phyloP scores from a whole-genome alignment of 2,888 invertebrate species.

The Ophion ventricosus region DNA sequence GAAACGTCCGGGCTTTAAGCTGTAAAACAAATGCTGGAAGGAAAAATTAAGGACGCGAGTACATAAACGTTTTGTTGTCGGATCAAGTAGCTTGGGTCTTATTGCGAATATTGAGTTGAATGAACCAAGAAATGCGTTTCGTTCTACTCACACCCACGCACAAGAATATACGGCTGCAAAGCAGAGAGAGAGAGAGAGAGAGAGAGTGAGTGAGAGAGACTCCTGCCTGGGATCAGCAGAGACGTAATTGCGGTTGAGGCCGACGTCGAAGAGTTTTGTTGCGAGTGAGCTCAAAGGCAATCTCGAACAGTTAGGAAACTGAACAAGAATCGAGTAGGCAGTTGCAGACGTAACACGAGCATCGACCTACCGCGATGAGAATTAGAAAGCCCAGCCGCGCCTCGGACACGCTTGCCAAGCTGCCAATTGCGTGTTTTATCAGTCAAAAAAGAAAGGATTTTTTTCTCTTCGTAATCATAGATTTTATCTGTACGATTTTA shows the following conservation, averaged over 20 bases:
- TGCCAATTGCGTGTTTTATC: constrained; percentile 15
- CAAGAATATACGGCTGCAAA: constrained; percentile 27
- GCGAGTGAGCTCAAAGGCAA: constrained; percentile 35
- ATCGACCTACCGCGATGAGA: constrained; percentile 59
- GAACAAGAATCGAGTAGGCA: constrained; percentile 41
- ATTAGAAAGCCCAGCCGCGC: constrained; percentile 59
- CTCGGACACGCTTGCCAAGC: constrained; percentile 36
- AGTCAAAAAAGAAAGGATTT: background rate
- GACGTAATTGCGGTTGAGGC: constrained; percentile 65
- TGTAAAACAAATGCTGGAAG: background rate
- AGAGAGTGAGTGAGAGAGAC: constrained; percentile 37
- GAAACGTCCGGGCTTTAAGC: too few species aligned
- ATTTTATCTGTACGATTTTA: constrained; percentile 18
- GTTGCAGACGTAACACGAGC: constrained; percentile 58
- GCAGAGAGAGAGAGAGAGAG: constrained; percentile 30
- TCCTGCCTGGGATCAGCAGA: constrained; percentile 47
- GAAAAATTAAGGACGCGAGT: background rate
- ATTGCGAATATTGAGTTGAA: constrained; percentile 11
- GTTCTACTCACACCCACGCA: constrained; percentile 2
- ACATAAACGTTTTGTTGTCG: background rate
- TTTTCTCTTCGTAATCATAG: background rate
- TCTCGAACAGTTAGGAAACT: constrained; percentile 55
- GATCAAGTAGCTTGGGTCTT: constrained; percentile 6
- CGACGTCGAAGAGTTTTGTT: constrained; percentile 64
- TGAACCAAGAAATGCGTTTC: constrained; percentile 18